Base-by-base conservation (phyloP, 2,113 vertebrate species). In the Delphinapterus leucas region DNA sequence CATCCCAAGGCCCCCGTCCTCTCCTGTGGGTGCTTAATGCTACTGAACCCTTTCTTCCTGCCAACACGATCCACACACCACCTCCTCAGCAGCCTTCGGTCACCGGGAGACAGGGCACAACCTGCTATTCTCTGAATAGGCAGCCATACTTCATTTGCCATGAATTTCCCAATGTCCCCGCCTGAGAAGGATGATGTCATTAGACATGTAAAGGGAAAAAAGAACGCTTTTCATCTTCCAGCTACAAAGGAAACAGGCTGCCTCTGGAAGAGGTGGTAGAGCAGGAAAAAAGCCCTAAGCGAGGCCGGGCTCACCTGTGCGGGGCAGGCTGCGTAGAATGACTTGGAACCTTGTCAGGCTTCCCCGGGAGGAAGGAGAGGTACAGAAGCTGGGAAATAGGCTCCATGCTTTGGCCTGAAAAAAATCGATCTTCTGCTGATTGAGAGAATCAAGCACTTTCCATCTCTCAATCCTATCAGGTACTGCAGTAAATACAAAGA, bases 81-180 rank as follows among this genome's bases (percentile, higher is more conserved):
- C 21, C 41, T 17, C 4, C 25, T 28, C 41, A 25, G 68, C 25
- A 81, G 65, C 44, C 36, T 8, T 21, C 3, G 58, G 31, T 82
- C 8, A 60, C 47, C 21, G 26, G 67, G 70, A 65, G 26, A 82
- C 31, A 38, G 63, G 81, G 49, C 38, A 18, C 6, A 7, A 17
- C 12, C 26, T 85, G 79, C 31, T 95, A 15, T 41, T 93, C 58
- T 68, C 41, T 49, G 53, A 85, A 82, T 25, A 82, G 92, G 60
- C 5, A 12, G 47, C 38, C 61, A 60, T 36, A 70, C 33, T 93
- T 95, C 53, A 73, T 26, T 95, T 60, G 55, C 8, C 26, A 18
- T 36, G 73, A 83, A 77, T 68, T 92, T 26, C 71, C 73, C 88
- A 53, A 76, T 86, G 36, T 92, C 60, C 36, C 58, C 33, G 58